Evolutionary conservation across 2,113 vertebrate species (phyloP).

Genomic region (Malurus melanocephalus): DNA sequence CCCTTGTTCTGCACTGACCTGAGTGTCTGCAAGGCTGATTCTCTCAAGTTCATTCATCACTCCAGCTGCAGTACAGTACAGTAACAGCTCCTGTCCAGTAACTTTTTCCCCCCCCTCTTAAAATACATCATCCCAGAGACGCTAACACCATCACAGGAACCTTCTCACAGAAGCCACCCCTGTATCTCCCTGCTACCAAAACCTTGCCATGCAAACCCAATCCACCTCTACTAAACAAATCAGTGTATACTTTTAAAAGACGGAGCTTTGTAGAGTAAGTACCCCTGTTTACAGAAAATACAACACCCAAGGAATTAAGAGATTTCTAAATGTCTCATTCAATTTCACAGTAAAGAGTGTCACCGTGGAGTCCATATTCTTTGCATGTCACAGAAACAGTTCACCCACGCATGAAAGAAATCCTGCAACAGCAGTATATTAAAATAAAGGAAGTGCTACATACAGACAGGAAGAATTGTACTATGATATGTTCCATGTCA

Average conservation of each 20-base stretch:
- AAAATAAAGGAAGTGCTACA: not conserved
- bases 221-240: not conserved
- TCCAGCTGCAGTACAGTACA: not conserved
- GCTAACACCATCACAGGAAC: not conserved
- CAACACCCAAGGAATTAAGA: not conserved
- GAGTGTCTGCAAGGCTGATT: not conserved
- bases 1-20: not conserved
- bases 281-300: not conserved
- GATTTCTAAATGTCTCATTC: not conserved
- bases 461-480: not conserved
- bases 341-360: not conserved
- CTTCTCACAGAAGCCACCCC: not conserved
- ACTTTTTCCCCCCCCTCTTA: not conserved
- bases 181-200: not conserved
- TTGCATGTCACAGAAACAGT: not conserved
- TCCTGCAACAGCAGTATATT: not conserved
- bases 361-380: not conserved
- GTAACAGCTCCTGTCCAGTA: too few relatives aligned
- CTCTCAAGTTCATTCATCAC: not conserved
- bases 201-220: not conserved
- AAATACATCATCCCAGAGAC: not conserved
- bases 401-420: not conserved
- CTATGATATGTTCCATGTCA: not conserved
- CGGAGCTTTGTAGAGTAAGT: not conserved
- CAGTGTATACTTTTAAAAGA: not conserved